A percentile compares a stretch with the other conserved stretches of the same genome.
Conservation (phyloP, 1,140 invertebrate genomes). For the Trichoplusia ni region DNA sequence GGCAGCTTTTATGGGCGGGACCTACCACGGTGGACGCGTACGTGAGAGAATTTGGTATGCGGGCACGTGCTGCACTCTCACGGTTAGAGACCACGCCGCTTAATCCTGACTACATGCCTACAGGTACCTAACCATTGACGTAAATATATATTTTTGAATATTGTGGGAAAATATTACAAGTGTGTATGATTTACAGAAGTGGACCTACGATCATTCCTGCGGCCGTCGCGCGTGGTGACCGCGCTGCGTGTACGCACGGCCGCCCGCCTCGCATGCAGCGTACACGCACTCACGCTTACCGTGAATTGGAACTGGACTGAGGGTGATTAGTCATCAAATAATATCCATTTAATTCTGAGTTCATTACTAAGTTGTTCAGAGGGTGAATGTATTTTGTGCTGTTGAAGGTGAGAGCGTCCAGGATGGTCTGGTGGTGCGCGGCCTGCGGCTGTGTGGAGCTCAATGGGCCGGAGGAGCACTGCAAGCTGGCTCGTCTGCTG, state of each 20-base stretch:
- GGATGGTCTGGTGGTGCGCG: slow-evolving; percentile 35
- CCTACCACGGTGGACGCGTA: slow-evolving; percentile 54
- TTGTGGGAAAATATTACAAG: background rate
- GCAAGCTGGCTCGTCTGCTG: slow-evolving; percentile 7
- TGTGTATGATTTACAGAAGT: slow-evolving; percentile 43
- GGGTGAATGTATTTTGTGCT: background rate
- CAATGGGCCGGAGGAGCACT: slow-evolving; percentile 41
- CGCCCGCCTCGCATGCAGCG: slow-evolving; percentile 19
- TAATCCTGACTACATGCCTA: slow-evolving; percentile 47
- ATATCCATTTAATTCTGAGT: background rate
- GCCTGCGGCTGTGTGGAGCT: slow-evolving; percentile 50
- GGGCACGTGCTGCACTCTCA: slow-evolving; percentile 53
- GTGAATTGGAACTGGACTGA: slow-evolving; percentile 43
- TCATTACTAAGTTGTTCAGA: background rate
- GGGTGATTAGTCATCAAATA: slow-evolving; percentile 4
- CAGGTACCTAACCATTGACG: slow-evolving; percentile 38
- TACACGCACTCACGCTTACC: slow-evolving; percentile 40
- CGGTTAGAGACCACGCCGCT: slow-evolving; percentile 27
- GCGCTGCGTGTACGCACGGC: slow-evolving; percentile 52
- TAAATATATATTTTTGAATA: background rate
- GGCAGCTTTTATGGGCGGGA: slow-evolving; percentile 64
- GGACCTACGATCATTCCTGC: slow-evolving; percentile 56
- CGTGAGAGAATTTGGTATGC: slow-evolving; percentile 59
- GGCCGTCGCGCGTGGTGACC: slow-evolving; percentile 49
- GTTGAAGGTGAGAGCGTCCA: background rate